phyloP scores from a whole-genome alignment of 2,113 vertebrate genomes.

The Neogale vison region DNA sequence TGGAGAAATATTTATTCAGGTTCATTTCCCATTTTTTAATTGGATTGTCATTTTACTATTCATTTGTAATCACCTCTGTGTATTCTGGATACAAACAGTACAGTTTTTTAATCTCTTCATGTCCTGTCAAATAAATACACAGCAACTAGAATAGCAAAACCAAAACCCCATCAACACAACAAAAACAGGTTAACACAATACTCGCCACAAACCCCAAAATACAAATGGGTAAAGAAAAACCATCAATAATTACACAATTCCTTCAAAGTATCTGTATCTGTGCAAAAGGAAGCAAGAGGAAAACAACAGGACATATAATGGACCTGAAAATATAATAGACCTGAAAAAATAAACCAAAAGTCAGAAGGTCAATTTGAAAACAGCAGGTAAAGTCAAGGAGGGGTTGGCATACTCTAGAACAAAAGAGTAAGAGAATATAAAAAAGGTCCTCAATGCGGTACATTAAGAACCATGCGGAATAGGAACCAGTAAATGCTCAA shows the following conservation, averaged over 20 bases:
- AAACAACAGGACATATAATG: not conserved
- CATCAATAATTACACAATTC: not conserved
- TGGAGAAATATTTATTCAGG: not conserved
- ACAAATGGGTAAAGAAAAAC: not conserved
- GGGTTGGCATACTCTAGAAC: not conserved
- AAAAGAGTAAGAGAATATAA: not conserved
- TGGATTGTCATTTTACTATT: not conserved
- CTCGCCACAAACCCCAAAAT: not conserved
- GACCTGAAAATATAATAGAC: not conserved
- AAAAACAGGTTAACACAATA: not conserved
- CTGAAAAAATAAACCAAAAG: not conserved
- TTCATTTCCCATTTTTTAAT: not conserved
- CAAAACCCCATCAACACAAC: not conserved
- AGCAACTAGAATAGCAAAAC: not conserved
- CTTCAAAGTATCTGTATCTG: not conserved
- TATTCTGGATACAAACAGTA: not conserved
- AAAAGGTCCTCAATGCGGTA: not conserved
- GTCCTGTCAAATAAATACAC: not conserved
- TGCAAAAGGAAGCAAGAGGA: not conserved
- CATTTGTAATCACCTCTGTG: not conserved
- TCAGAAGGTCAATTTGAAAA: not conserved
- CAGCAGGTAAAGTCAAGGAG: not conserved
- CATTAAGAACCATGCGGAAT: not conserved
- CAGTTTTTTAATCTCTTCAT: not conserved
- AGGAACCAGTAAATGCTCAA: not conserved